Conservation (phyloP, 2,113 vertebrate species). For the Hiodon tergisus region DNA sequence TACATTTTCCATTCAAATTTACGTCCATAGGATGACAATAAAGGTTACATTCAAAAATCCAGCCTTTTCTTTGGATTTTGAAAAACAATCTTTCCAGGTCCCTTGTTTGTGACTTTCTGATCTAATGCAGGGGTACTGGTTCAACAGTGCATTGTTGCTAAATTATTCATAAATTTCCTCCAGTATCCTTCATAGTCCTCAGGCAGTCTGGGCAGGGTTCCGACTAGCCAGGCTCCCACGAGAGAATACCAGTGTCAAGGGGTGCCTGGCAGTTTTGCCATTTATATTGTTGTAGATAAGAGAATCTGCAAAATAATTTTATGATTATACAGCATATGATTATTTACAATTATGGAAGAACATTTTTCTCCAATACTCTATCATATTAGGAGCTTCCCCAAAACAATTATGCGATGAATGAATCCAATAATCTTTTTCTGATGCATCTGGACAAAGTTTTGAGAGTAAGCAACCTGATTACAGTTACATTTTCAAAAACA, state of each 20-base stretch:
- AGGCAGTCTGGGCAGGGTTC: constrained; percentile 17
- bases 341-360: too few species aligned
- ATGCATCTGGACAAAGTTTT: too few species aligned
- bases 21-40: background rate
- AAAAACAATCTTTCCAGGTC: too few species aligned
- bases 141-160: constrained; percentile 1
- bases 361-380: too few species aligned
- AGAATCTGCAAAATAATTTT: too few species aligned
- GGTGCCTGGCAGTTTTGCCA: background rate
- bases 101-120: background rate
- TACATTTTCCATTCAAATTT: background rate
- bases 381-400: too few species aligned
- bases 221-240: constrained; percentile 37
- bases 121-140: background rate
- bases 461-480: too few species aligned
- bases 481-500: too few species aligned
- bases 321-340: too few species aligned
- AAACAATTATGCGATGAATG: too few species aligned
- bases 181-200: background rate
- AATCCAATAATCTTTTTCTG: too few species aligned
- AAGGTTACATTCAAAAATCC: background rate
- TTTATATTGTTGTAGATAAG: too few species aligned
- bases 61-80: background rate
- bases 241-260: constrained; percentile 28
- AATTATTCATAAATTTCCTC: background rate